These are phyloP conservation scores for Mya arenaria DNA, from an alignment of 1,140 invertebrate species.

Conservation along the genomic window DNA sequence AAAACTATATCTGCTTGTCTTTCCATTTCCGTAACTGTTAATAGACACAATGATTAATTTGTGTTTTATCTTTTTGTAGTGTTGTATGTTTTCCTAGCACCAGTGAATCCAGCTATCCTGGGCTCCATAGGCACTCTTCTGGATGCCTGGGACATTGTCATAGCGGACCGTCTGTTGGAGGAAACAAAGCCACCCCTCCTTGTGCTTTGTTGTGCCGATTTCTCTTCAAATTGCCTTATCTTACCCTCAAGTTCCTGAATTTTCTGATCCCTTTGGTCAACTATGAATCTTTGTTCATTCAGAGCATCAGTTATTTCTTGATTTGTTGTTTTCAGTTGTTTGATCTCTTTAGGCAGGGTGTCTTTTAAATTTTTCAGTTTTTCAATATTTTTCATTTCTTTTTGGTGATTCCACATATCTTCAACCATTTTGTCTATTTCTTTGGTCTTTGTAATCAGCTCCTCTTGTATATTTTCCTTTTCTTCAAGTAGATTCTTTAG, in stretches of 20 bases:
- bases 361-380: constrained; percentile 14
- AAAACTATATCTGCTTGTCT: too few relatives aligned
- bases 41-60: too few relatives aligned
- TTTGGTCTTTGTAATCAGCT: neutral
- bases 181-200: too few relatives aligned
- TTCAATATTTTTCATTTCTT: constrained; percentile 31
- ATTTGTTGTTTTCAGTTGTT: constrained; percentile 13
- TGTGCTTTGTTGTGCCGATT: too few relatives aligned
- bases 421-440: constrained; percentile 29
- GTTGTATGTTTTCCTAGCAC: too few relatives aligned
- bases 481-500: constrained; percentile 12
- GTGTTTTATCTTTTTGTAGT: too few relatives aligned
- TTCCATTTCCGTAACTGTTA: too few relatives aligned
- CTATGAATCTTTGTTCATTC: neutral
- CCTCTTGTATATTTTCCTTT: constrained; percentile 26
- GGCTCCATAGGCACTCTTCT: too few relatives aligned
- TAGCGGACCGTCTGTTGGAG: too few relatives aligned
- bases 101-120: too few relatives aligned
- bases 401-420: constrained; percentile 43
- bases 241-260: neutral
- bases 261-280: constrained; percentile 1
- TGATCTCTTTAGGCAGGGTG: neutral
- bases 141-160: too few relatives aligned
- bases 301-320: neutral
- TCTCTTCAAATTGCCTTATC: neutral